Evolutionary conservation across 2,113 vertebrate genomes (phyloP), one percentile per base, ranked within the genome.

Genomic region (Ploceus nigricollis): DNA sequence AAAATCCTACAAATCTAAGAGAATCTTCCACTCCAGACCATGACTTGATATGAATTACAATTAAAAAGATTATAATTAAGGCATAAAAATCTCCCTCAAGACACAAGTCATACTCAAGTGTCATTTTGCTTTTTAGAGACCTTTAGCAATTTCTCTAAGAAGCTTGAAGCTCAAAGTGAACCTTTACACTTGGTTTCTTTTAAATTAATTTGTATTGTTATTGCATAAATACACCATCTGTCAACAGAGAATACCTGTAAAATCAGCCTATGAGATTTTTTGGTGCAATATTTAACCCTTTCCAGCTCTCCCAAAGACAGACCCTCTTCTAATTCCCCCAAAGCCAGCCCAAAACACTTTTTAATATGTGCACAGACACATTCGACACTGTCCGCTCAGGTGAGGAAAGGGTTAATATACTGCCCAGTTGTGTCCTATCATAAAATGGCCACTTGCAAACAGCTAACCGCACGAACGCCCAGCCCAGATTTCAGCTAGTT

Each of bases 381-480:
- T 83, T 79, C 92, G 87, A 72, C 68, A 20, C 96, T 88, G 92
- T 86, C 91, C 14, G 53, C 87, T 93, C 81, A 93, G 94, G 81
- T 31, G 92, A 98, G 97, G 96, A 98, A 98, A 98, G 98, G 97
- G 98, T 98, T 98, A 98, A 97, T 13, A 90, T 68, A 98, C 89
- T 95, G 97, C 96, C 97, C 94, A 73, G 24, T 92, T 93, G 90
- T 97, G 73, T 97, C 93, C 96, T 98, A 75, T 97, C 97, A 98
- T 98, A 98, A 99, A 99, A 99, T 98, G 98, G 98, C 98, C 98
- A 98, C 98, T 98, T 98, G 98, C 98, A 98, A 98, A 98, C 98
- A 97, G 98, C 99, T 99, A 98, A 99, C 99, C 99, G 98, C 98
- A 99, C 98, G 97, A 98, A 99, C 98, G 98, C 98, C 98, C 98